Conservation (phyloP, 2,797 vertebrate species). For the Craterocephalus amniculus region DNA sequence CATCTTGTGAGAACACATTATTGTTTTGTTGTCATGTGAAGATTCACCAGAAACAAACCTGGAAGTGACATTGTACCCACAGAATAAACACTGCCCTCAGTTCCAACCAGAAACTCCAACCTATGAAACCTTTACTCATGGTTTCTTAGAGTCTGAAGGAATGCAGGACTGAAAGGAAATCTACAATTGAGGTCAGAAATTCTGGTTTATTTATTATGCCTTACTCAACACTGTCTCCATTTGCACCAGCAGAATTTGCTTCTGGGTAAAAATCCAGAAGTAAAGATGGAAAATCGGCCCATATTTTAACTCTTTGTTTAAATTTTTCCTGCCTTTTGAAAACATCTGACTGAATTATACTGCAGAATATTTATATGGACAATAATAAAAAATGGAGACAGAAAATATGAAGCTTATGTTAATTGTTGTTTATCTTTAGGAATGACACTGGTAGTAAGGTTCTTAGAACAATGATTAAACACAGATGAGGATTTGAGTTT, state of each 20-base stretch:
- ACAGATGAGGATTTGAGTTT: neutral
- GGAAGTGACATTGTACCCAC: conserved; percentile 34
- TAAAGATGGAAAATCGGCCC: conserved; percentile 20
- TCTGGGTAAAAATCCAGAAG: conserved; percentile 41
- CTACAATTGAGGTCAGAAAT: conserved; percentile 49
- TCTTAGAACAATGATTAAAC: neutral
- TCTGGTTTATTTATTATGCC: conserved; percentile 29
- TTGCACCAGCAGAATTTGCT: conserved; percentile 24
- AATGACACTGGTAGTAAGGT: neutral
- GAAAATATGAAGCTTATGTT: neutral
- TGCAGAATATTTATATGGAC: neutral
- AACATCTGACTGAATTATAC: neutral
- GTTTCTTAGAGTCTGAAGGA: conserved; percentile 48
- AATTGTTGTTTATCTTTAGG: neutral
- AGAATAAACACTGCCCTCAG: conserved; percentile 25
- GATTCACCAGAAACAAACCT: conserved; percentile 33
- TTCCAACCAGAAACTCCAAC: conserved; percentile 40
- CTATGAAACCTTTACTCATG: conserved; percentile 45
- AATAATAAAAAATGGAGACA: neutral
- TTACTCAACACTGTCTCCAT: conserved; percentile 27
- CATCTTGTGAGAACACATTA: conserved; percentile 35
- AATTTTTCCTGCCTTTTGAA: neutral
- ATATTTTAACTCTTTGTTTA: conserved; percentile 15
- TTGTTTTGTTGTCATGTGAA: conserved; percentile 16
- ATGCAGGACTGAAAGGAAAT: conserved; percentile 43